Evolutionary conservation across 2,888 invertebrate species (phyloP).

Genomic region (Eurytoma californica): DNA sequence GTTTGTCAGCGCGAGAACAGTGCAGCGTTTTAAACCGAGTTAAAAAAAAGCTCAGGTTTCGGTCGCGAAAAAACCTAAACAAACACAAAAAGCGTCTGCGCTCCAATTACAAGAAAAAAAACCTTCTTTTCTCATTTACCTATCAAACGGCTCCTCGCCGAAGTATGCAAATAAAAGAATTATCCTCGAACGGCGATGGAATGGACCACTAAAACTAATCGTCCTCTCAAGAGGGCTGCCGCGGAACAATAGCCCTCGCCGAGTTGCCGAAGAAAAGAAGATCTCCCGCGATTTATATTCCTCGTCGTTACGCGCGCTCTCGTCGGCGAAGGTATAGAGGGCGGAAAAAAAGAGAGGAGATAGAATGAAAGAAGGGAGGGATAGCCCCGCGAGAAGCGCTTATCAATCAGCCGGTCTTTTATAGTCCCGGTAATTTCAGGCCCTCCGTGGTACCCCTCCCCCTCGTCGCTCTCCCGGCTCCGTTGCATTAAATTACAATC

Average conservation of each 20-base stretch:
- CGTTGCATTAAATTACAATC: constrained; percentile 55
- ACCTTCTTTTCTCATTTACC: no score
- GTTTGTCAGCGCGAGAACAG: no score
- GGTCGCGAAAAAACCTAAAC: no score
- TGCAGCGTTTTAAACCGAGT: no score
- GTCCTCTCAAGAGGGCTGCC: neutral
- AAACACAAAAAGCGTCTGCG: no score
- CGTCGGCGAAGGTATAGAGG: neutral
- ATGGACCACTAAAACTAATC: no score
- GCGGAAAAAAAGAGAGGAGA: neutral
- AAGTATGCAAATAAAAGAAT: no score
- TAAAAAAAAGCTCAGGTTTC: no score
- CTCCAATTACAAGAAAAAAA: no score
- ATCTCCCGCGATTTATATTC: constrained; percentile 45
- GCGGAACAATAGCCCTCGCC: constrained; percentile 21
- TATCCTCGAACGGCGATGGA: no score
- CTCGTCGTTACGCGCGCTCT: constrained; percentile 17
- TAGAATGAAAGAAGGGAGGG: no score
- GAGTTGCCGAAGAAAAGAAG: constrained; percentile 23
- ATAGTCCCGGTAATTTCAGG: constrained; percentile 41
- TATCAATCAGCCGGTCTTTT: constrained; percentile 50
- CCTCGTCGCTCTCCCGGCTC: constrained; percentile 4
- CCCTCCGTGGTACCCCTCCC: constrained; percentile 8
- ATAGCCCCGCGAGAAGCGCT: constrained; percentile 22
- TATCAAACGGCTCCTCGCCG: no score